Percentiles rank a stretch among this genome's conserved stretches.
These are phyloP conservation scores for Zophobas morio DNA, from an alignment of 1,140 invertebrate genomes.

Conservation along the genomic window DNA sequence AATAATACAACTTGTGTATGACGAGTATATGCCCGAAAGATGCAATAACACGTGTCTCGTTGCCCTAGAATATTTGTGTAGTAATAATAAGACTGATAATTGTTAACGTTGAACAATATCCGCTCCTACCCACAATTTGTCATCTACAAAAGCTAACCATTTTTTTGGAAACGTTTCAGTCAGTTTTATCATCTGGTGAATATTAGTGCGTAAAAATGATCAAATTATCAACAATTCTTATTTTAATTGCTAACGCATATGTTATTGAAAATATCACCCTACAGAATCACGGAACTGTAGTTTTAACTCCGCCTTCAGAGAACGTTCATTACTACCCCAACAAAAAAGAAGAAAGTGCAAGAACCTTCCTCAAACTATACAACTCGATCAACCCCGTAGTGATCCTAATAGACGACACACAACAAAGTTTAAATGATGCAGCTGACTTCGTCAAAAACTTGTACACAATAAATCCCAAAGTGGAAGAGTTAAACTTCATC, in stretches of 20 bases:
- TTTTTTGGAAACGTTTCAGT: slow-evolving; percentile 33
- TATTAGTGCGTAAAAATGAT: slow-evolving; percentile 17
- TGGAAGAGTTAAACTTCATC: slow-evolving; percentile 50
- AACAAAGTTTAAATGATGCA: slow-evolving; percentile 51
- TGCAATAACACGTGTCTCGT: slow-evolving; percentile 43
- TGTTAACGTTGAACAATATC: slow-evolving; percentile 55
- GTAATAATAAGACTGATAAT: slow-evolving; percentile 39
- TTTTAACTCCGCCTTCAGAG: not conserved
- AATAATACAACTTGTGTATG: too few species aligned
- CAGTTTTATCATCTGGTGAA: slow-evolving; percentile 14
- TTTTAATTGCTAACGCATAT: not conserved
- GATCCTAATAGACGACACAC: slow-evolving; percentile 55
- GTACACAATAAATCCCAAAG: slow-evolving; percentile 4
- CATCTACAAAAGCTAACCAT: slow-evolving; percentile 55
- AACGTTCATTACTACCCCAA: slow-evolving; percentile 4
- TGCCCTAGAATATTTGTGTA: slow-evolving; percentile 32
- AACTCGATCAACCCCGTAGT: slow-evolving; percentile 30
- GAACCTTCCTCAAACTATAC: slow-evolving; percentile 16
- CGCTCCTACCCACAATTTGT: slow-evolving; percentile 56
- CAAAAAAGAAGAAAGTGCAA: slow-evolving; percentile 8
- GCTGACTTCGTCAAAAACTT: slow-evolving; percentile 49
- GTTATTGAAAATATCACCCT: not conserved
- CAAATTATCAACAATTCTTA: not conserved
- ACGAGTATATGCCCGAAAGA: not conserved
- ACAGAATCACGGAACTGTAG: not conserved